A percentile compares a stretch with the other conserved stretches of the same genome.
phyloP scores from a whole-genome alignment of 2,888 invertebrate species.

The Ephialtes manifestator region DNA sequence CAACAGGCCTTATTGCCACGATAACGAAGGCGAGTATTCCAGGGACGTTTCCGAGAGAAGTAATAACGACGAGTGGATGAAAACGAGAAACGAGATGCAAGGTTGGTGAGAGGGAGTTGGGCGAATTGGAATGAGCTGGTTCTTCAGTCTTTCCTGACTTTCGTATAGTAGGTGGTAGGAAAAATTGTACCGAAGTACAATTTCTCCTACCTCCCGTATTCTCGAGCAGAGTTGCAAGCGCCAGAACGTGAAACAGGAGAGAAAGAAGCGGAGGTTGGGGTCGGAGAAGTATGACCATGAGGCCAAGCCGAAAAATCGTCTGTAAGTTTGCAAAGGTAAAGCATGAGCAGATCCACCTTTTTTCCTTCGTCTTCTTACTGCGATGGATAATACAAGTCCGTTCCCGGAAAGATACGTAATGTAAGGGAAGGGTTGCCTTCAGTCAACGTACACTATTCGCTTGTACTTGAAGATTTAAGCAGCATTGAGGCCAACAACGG shows the following conservation, averaged over 20 bases:
- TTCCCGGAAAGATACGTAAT: conserved; percentile 39
- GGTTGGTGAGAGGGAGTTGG: conserved; percentile 1
- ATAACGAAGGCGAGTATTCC: conserved; percentile 70
- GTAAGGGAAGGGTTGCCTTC: conserved; percentile 28
- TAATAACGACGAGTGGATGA: conserved; percentile 72
- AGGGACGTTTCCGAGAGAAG: conserved; percentile 67
- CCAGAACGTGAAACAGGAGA: conserved; percentile 37
- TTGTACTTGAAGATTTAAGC: background rate
- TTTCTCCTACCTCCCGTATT: too few species aligned
- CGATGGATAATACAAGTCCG: conserved; percentile 43
- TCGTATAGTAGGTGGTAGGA: background rate
- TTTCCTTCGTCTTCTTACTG: conserved; percentile 22
- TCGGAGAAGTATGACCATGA: conserved; percentile 16
- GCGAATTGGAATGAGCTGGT: conserved; percentile 21
- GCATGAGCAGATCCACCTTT: conserved; percentile 14
- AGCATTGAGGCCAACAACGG: background rate
- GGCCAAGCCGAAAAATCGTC: background rate
- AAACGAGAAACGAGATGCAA: conserved; percentile 34
- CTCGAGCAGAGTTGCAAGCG: conserved; percentile 28
- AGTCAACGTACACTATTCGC: background rate
- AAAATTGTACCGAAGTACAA: conserved; percentile 11
- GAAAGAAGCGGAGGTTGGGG: conserved; percentile 45
- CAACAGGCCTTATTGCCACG: conserved; percentile 68
- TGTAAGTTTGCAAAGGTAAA: background rate
- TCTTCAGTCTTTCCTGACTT: background rate